These are phyloP conservation scores for Agrilus cyanescens DNA, from an alignment of 2,888 invertebrate genomes.

Conservation along the genomic window DNA sequence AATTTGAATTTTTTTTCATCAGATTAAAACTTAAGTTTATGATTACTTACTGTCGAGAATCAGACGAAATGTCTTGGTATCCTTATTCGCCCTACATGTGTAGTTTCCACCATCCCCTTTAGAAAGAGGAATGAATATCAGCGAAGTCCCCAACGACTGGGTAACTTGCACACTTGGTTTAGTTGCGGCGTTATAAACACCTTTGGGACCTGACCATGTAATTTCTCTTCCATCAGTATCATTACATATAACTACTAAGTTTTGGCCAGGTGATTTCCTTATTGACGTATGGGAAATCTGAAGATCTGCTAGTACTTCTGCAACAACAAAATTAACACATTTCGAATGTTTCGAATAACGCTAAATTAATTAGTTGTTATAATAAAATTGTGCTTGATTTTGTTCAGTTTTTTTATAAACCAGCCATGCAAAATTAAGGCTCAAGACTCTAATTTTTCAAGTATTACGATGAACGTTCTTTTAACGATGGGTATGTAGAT, in stretches of 20 bases:
- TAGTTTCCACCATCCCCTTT: conserved; percentile 46
- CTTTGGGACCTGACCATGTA: conserved; percentile 22
- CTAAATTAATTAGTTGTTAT: too few species aligned
- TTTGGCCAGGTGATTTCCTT: conserved; percentile 12
- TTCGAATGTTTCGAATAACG: too few species aligned
- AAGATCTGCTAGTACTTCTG: too few species aligned
- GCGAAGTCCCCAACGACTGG: conserved; percentile 22
- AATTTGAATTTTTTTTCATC: too few species aligned
- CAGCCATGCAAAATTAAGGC: too few species aligned
- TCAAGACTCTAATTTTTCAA: too few species aligned
- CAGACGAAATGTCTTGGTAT: conserved; percentile 20
- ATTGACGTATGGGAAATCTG: too few species aligned
- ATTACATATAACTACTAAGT: conserved; percentile 22
- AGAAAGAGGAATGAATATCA: conserved; percentile 38
- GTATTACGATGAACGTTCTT: too few species aligned
- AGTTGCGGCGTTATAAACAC: conserved; percentile 20
- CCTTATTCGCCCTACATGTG: conserved; percentile 43
- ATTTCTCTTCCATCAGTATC: conserved; percentile 18
- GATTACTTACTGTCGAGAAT: conserved; percentile 22
- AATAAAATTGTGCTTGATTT: too few species aligned
- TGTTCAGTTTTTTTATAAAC: too few species aligned
- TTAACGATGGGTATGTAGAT: too few species aligned
- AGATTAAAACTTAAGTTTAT: neutral
- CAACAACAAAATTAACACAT: too few species aligned
- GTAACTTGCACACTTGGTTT: conserved; percentile 21